phyloP scores from a whole-genome alignment of 2,888 invertebrate genomes.

The Antheraea yamamai region DNA sequence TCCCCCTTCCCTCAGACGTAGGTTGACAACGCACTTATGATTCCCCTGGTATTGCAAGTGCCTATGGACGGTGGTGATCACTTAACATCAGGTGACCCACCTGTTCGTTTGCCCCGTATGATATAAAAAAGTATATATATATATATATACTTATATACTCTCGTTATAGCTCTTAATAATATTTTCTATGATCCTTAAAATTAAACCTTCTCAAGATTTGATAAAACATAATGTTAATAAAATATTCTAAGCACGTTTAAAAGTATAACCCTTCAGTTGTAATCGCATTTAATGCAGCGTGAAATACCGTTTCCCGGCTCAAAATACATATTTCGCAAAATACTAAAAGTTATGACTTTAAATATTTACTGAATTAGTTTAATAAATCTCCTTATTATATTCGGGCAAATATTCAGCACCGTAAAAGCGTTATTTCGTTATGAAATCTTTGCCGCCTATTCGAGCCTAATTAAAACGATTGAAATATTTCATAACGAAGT shows the following conservation, averaged over 20 bases:
- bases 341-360: conserved; percentile 34
- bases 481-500: conserved; percentile 68
- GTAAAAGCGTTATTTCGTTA: conserved; percentile 45
- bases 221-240: conserved; percentile 3
- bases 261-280: conserved; percentile 19
- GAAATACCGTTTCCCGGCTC: conserved; percentile 21
- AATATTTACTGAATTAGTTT: conserved; percentile 40
- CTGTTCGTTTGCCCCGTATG: no score
- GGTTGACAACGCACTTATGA: no score
- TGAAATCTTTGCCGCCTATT: conserved; percentile 55
- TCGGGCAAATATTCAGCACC: conserved; percentile 41
- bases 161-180: no score
- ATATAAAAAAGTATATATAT: no score
- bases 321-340: conserved; percentile 28
- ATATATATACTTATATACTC: no score
- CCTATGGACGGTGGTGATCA: no score
- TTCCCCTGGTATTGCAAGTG: no score
- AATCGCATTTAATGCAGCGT: conserved; percentile 21
- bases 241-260: conserved; percentile 15
- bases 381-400: conserved; percentile 47
- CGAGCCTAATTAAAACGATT: conserved; percentile 61
- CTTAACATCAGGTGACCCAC: no score
- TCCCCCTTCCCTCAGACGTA: no score
- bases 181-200: neutral
- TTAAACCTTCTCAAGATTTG: neutral